A percentile compares a stretch with the other conserved stretches of the same genome.
phyloP scores from a whole-genome alignment of 2,797 vertebrate species.

The Dallia pectoralis region DNA sequence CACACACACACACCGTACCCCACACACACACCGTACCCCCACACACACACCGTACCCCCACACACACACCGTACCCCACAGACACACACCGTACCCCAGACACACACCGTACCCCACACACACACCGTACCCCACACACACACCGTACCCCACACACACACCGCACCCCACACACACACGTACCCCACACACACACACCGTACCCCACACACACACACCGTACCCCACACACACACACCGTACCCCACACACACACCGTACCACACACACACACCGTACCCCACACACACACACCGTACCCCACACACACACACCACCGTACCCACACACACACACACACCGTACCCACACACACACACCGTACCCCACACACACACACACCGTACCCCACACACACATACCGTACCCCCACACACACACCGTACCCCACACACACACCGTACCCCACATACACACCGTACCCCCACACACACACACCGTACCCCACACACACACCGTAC shows the following conservation, averaged over 20 bases:
- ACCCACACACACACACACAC: background rate
- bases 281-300: background rate
- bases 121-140: background rate
- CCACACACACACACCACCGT: constrained; percentile 1
- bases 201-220: background rate
- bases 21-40: constrained; percentile 65
- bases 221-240: background rate
- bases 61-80: constrained; percentile 3
- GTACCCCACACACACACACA: constrained; percentile 79
- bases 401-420: background rate
- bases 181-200: background rate
- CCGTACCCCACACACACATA: background rate
- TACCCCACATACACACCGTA: constrained; percentile 32
- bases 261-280: too few relatives aligned
- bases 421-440: constrained; percentile 1
- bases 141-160: constrained; percentile 70
- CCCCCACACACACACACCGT: constrained; percentile 69
- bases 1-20: background rate
- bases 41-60: background rate
- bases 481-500: background rate
- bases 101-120: too few relatives aligned
- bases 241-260: too few relatives aligned
- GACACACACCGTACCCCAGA: background rate
- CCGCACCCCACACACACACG: too few relatives aligned
- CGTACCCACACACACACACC: background rate